These are phyloP conservation scores for Cheilosia urbana DNA, from an alignment of 2,888 invertebrate species.

Conservation along the genomic window DNA sequence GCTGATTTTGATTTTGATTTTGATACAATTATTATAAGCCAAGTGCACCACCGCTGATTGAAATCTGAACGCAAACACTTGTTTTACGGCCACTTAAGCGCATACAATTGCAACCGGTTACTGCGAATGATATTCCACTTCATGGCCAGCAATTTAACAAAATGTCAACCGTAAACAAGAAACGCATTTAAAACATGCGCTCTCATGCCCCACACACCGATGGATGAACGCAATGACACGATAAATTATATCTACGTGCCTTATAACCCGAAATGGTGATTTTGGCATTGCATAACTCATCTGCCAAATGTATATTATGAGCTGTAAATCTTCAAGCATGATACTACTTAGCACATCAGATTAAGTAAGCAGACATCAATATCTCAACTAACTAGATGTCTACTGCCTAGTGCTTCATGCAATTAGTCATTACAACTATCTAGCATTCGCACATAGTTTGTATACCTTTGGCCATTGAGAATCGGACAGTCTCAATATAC, in stretches of 20 bases:
- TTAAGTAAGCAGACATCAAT: slow-evolving; percentile 37
- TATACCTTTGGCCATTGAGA: no score
- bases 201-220: background rate
- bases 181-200: background rate
- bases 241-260: slow-evolving; percentile 26
- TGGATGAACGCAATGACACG: background rate
- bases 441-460: background rate
- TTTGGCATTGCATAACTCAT: slow-evolving; percentile 58
- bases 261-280: slow-evolving; percentile 17
- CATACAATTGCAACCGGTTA: background rate
- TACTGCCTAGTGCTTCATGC: slow-evolving; percentile 17
- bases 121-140: background rate
- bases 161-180: slow-evolving; percentile 12
- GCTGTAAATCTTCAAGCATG: slow-evolving; percentile 34
- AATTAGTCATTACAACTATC: slow-evolving; percentile 30
- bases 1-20: no score
- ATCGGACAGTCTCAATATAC: no score
- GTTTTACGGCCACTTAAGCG: no score
- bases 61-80: no score
- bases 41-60: no score
- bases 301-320: slow-evolving; percentile 26
- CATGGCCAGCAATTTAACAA: slow-evolving; percentile 6
- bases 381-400: slow-evolving; percentile 18
- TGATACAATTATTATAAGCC: no score
- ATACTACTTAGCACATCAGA: slow-evolving; percentile 4